Conservation (phyloP, 2,888 invertebrate genomes). For the Lysandra bellargus region DNA sequence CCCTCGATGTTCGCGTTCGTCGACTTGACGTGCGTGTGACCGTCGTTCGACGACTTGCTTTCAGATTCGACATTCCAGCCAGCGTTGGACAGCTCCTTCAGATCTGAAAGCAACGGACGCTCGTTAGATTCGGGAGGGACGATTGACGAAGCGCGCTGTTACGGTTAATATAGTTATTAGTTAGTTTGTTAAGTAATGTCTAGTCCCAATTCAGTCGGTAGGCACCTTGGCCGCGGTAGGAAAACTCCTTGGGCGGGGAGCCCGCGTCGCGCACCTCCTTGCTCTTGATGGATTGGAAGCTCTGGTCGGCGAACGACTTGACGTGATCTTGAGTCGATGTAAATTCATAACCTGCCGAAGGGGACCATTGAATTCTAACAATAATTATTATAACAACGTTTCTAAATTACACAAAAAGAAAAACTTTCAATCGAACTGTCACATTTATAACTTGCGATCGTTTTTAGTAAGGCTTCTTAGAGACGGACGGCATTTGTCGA, state of each 20-base stretch:
- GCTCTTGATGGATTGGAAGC: constrained; percentile 87
- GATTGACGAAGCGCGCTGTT: constrained; percentile 39
- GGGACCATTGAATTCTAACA: constrained; percentile 41
- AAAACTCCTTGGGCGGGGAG: constrained; percentile 85
- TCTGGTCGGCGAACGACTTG: constrained; percentile 87
- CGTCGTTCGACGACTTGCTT: constrained; percentile 82
- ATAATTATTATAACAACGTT: constrained; percentile 31
- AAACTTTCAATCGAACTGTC: not conserved
- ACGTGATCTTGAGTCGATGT: constrained; percentile 81
- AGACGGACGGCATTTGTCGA: too few relatives aligned
- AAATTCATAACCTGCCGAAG: constrained; percentile 72
- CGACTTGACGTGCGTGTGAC: constrained; percentile 81
- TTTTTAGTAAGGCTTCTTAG: too few relatives aligned
- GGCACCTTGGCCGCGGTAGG: constrained; percentile 75
- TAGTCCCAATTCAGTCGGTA: constrained; percentile 49
- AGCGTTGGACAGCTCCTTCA: constrained; percentile 74
- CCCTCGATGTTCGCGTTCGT: constrained; percentile 84
- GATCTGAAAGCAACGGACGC: constrained; percentile 57
- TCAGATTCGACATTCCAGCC: constrained; percentile 86
- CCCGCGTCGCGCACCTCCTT: constrained; percentile 90
- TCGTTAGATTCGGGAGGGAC: constrained; percentile 22
- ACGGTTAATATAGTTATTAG: constrained; percentile 59
- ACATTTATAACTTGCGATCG: not conserved
- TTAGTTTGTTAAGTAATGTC: constrained; percentile 64
- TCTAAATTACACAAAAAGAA: not conserved